These are phyloP conservation scores for Drosophila differens DNA, from an alignment of 2,888 invertebrate genomes.

Conservation along the genomic window DNA sequence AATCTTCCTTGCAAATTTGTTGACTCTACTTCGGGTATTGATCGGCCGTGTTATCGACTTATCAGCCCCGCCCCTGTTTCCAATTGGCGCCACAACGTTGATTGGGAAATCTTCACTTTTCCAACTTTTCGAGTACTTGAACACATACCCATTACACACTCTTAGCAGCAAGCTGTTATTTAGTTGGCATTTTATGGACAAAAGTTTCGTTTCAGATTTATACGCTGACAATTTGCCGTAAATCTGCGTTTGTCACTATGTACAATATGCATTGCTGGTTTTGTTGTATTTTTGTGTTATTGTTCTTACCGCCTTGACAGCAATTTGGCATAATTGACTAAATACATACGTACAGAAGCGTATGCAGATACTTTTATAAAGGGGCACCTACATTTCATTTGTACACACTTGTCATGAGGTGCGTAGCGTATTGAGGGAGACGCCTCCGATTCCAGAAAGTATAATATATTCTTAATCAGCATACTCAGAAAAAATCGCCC, in stretches of 20 bases:
- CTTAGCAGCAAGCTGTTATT: neutral
- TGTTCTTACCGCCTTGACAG: constrained; percentile 62
- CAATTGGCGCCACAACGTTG: neutral
- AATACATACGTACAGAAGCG: constrained; percentile 18
- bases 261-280: neutral
- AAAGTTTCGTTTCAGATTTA: neutral
- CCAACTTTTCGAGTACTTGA: neutral
- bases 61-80: neutral
- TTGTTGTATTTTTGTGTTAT: neutral
- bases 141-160: neutral
- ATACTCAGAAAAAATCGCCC: too few relatives aligned
- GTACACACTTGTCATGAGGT: neutral
- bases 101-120: neutral
- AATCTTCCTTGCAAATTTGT: neutral
- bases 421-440: neutral
- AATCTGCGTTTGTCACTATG: neutral
- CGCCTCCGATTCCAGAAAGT: neutral
- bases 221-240: neutral
- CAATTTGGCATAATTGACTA: constrained; percentile 65
- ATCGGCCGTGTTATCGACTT: neutral
- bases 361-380: neutral
- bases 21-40: neutral
- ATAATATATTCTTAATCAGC: neutral
- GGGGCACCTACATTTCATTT: neutral
- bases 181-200: neutral